A percentile compares a stretch with the other conserved stretches of the same genome.
phyloP scores from a whole-genome alignment of 2,888 invertebrate species.

The Chaitophorus viminalis region DNA sequence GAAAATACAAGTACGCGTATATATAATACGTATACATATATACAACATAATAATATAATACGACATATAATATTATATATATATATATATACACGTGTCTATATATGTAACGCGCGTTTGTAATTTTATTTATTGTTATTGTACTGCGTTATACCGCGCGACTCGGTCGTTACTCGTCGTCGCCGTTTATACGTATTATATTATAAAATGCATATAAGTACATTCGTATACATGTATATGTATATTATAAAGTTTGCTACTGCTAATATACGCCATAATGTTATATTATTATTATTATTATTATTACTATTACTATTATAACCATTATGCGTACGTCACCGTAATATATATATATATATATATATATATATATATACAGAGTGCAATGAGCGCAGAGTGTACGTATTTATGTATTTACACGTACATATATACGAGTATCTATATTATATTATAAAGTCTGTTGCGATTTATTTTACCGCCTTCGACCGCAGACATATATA shows the following conservation, averaged over 20 bases:
- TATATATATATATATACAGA: not conserved
- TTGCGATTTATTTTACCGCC: not conserved
- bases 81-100: not conserved
- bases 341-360: not conserved
- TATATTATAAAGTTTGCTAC: not conserved
- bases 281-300: constrained; percentile 4
- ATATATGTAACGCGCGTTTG: not conserved
- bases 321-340: not conserved
- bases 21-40: not conserved
- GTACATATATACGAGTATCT: too few species aligned
- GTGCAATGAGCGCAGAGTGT: not conserved
- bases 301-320: not conserved
- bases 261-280: not conserved
- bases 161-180: constrained; percentile 5
- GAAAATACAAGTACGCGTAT: constrained; percentile 6
- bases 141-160: not conserved
- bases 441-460: too few species aligned
- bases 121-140: constrained; percentile 46
- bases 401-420: not conserved
- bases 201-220: not conserved
- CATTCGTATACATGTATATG: not conserved
- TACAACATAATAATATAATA: not conserved
- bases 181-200: not conserved
- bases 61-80: not conserved
- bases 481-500: not conserved